A percentile compares a stretch with the other conserved stretches of the same genome.
phyloP scores from a whole-genome alignment of 2,888 invertebrate genomes.

The Macrophya alboannulata region DNA sequence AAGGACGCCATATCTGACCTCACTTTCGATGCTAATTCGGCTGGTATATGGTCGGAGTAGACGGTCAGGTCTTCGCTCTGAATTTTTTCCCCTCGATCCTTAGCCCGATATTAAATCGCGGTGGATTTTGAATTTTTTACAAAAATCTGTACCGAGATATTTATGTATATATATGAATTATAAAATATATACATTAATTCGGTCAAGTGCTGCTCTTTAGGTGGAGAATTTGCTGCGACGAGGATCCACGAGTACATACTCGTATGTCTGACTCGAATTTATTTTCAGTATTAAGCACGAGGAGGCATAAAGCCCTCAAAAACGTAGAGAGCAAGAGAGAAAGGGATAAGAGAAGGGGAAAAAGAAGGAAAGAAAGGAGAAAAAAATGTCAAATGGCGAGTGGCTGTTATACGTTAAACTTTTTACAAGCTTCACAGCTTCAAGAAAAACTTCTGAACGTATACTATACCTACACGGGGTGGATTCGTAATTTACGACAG shows the following conservation, averaged over 20 bases:
- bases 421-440: slow-evolving; percentile 40
- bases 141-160: background rate
- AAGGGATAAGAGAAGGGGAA: background rate
- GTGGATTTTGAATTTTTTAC: background rate
- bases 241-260: background rate
- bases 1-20: slow-evolving; percentile 28
- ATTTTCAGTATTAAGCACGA: slow-evolving; percentile 18
- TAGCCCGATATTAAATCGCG: background rate
- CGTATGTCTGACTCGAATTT: slow-evolving; percentile 24
- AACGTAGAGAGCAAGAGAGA: background rate
- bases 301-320: background rate
- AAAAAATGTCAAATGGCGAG: slow-evolving; percentile 15
- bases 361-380: too few species aligned
- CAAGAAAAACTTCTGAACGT: background rate
- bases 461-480: background rate
- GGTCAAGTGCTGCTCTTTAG: background rate
- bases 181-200: background rate
- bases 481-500: slow-evolving; percentile 18
- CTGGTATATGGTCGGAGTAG: background rate
- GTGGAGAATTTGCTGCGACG: background rate
- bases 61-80: background rate
- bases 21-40: slow-evolving; percentile 35
- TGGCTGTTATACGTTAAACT: slow-evolving; percentile 41
- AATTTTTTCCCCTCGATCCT: background rate
- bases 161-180: background rate